Evolutionary conservation across 2,113 vertebrate genomes (phyloP).

Genomic region (Panthera tigris): DNA sequence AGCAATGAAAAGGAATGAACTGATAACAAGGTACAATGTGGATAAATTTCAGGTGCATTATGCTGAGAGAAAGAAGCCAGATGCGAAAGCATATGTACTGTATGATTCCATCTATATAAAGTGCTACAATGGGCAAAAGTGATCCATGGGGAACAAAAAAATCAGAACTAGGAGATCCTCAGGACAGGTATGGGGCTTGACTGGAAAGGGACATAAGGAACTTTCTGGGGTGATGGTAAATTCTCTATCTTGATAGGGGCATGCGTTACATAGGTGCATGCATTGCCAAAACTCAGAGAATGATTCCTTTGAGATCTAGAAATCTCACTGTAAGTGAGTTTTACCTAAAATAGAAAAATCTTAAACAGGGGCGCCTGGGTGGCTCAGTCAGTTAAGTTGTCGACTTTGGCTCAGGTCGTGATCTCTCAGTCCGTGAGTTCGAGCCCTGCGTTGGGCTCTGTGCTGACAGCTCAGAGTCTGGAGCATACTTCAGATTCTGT

Average conservation of each 20-base stretch:
- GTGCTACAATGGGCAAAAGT: not conserved
- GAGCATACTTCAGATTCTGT: too few species aligned
- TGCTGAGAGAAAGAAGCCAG: not conserved
- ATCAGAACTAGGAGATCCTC: not conserved
- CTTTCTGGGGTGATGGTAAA: not conserved
- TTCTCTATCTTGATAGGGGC: not conserved
- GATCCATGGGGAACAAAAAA: not conserved
- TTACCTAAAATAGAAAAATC: constrained; percentile 21
- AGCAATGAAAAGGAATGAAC: not conserved
- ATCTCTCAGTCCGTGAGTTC: too few species aligned
- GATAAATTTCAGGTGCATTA: not conserved
- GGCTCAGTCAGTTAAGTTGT: too few species aligned
- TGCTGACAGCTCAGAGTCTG: too few species aligned
- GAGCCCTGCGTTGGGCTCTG: too few species aligned
- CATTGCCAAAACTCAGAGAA: not conserved
- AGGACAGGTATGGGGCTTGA: not conserved
- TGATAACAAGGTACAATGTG: not conserved
- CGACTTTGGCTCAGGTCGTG: too few species aligned
- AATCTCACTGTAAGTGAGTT: not conserved
- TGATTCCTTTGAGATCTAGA: not conserved
- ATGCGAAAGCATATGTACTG: not conserved
- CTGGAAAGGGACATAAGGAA: not conserved
- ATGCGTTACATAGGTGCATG: not conserved
- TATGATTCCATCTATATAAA: not conserved
- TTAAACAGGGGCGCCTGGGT: not conserved